Evolutionary conservation across 2,797 vertebrate genomes (phyloP), one percentile per base, ranked within the genome.

Genomic region (Nyctalus aviator): DNA sequence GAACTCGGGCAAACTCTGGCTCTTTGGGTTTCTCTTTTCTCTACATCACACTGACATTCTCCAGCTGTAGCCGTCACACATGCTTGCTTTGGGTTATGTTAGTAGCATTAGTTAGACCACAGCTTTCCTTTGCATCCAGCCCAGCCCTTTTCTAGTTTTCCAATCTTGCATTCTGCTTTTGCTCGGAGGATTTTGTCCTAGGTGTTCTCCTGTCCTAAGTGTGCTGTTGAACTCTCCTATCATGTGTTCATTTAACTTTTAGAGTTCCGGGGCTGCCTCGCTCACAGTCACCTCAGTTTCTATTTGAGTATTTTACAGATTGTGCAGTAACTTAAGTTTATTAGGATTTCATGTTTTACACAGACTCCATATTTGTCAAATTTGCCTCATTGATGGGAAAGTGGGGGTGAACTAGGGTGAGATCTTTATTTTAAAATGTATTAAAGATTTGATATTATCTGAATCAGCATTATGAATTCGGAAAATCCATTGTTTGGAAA

Each of bases 341-440:
- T 46, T 72, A 75, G 68, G 37, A 41, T 37, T 32, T 30, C 55
- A 6, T 77, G 55, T 62, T 92, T 77, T 3, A 44, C 17, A 76
- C 59, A 41, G 35, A 30, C 27, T 89, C 37, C 75, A 1, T 50
- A 5, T 88, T 95, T 71, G 44, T 25, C 59, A 69, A 66, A 35
- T 86, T 89, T 95, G 50, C 64, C n/a, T 75, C 35, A 44, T 41
- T 85, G 57, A 41, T 94, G 20, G 17, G 44, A n/a, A 73, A 81
- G 10, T 90, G 9, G 13, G 66, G 46, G 17, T 37, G 71, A 48
- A 62, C 62, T 6, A 81, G 37, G 23, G 6, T 75, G 37, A 62
- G 17, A 76, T 68, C 75, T 77, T 71, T 46, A 13, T 25, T 66
- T 78, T 72, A 57, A 86, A 72, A 77, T 53, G 25, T 37, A 50